Evolutionary conservation across 2,113 vertebrate genomes (phyloP), one percentile per base, ranked within the genome.

Genomic region (Pomatorhinus ruficollis): DNA sequence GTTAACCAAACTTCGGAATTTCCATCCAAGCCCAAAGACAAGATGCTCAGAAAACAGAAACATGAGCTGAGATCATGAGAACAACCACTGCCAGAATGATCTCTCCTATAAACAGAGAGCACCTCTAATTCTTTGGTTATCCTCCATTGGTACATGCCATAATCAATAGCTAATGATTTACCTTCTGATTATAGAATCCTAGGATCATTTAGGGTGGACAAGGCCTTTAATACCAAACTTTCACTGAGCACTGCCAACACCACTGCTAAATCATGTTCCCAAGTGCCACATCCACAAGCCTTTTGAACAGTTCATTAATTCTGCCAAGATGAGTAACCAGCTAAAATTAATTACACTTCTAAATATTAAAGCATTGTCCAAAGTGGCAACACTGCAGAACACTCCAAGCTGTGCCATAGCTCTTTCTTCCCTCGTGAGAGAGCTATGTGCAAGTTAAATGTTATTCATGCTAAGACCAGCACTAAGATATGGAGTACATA

Each of bases 141-240:
- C 39, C 5, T 15, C 63, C 1, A 0, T 5, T 9, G 18, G 30
- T 35, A 22, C 40, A 6, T 0, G 3, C 50, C 50, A 83, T 15
- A 53, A 69, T 54, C 68, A 61, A 50, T 7, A 69, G 28, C 28
- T 59, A 59, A 5, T 35, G 39, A 44, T 81, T 84, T 35, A 22
- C 39, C 23, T 30, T 27, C 22, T 40, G 11, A 28, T 59, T 27
- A 21, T 0, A 9, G 8, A 70, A 77, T 20, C 56, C 59, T 20
- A 24, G 31, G 22, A 52, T 22, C 2, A 0, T 39, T 52, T 15
- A 24, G 33, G 22, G 16, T 50, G 31, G 21, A 65, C 42, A 52
- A 71, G 65, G 52, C 21, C 40, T 54, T n/a, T 11, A 49, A 53
- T 24, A 42, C 9, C n/a, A 23, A 84, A 24, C 7, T 4, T 21